Base-by-base conservation (phyloP, 2,113 vertebrate species). In the Tachysurus fulvidraco region DNA sequence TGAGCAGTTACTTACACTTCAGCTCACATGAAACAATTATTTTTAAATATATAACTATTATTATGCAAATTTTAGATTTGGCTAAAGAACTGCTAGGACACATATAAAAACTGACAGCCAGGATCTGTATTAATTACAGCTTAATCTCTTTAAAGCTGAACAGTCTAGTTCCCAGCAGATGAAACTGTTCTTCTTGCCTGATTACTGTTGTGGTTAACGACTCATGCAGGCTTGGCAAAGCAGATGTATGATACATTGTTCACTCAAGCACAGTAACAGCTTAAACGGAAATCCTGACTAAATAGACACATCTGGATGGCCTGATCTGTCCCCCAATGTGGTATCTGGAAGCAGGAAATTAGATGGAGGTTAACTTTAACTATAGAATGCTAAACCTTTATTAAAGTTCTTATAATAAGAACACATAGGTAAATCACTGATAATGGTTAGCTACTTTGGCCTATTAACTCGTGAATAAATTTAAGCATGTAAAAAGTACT, bases 101-200 rank as follows among this genome's bases (percentile, higher is more conserved):
- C 65, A 12, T 44, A 73, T 19, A 83, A 83, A 17, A 44, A 76
- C 28, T 84, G 71, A 74, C 69, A 85, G 30, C 62, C 13, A 64
- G 83, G 41, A 77, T 57, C 54, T 36, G 76, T 50, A 62, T 81
- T 81, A 85, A 85, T 71, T 81, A 71, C 76, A 81, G 46, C 65
- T 73, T 73, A 67, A 83, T 83, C 44, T 28, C 28, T 54, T 74
- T 73, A 46, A 13, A 74, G 36, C 67, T 74, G n/a, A 44, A 79
- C 76, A 88, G 62, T 60, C 83, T 55, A 64, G 36, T 64, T 64
- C 67, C 78, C 83, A 21, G 50, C 28, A 36, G 57, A 10, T 65
- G n/a, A 77, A 77, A 77, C 19, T 12, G n/a, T 73, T 36, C 36
- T 71, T 41, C 44, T 74, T 50, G 10, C 71, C 21, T 50, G 71